Evolutionary conservation across 2,113 vertebrate genomes (phyloP).

Genomic region (Gallinago undulata): DNA sequence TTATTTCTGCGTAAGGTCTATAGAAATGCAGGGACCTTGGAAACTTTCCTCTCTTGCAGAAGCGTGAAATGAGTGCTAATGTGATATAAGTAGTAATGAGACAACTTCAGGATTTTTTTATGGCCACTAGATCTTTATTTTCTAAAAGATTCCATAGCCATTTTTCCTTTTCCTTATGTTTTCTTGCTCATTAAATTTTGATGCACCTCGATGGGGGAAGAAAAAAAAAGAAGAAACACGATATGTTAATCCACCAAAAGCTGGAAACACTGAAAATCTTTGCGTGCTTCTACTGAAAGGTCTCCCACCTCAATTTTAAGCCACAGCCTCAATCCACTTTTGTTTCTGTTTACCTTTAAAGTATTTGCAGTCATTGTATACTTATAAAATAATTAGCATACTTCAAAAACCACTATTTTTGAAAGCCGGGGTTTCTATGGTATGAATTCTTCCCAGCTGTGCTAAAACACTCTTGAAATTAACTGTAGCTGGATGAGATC

Average conservation of each 20-base stretch:
- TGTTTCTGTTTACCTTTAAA: conserved; percentile 51
- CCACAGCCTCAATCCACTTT: conserved; percentile 1
- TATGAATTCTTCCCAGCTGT: conserved; percentile 54
- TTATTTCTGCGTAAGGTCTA: neutral
- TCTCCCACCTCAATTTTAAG: conserved; percentile 20
- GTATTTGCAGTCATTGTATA: conserved; percentile 46
- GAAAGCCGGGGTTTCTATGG: conserved; percentile 31
- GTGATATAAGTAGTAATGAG: neutral
- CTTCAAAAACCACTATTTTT: conserved; percentile 31
- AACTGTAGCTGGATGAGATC: conserved; percentile 26
- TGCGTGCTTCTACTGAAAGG: neutral
- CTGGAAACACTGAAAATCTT: neutral
- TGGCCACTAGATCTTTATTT: neutral
- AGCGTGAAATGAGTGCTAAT: neutral
- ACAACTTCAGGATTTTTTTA: neutral
- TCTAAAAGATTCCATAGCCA: neutral
- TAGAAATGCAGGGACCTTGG: neutral
- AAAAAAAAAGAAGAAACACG: neutral
- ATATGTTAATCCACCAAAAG: neutral
- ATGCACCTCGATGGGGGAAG: neutral
- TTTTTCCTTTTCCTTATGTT: neutral
- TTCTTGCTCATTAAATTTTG: neutral
- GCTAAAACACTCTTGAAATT: conserved; percentile 56
- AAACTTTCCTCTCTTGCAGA: neutral
- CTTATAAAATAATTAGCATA: conserved; percentile 58